These are phyloP conservation scores for Salticus scenicus DNA, from an alignment of 2,888 invertebrate species.

Conservation along the genomic window DNA sequence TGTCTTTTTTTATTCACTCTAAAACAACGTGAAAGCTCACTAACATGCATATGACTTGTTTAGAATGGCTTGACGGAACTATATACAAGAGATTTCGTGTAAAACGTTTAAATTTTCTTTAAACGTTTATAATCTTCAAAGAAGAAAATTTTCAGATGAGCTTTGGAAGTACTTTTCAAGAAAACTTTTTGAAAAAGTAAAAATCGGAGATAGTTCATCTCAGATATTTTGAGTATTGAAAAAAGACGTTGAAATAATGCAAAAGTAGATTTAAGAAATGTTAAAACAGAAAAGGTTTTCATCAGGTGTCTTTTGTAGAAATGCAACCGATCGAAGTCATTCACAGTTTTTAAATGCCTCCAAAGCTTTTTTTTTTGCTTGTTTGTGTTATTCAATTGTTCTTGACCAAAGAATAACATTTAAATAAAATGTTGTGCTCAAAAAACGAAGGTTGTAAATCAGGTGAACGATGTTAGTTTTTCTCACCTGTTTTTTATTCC, in stretches of 20 bases:
- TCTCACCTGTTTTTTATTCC: too few relatives aligned
- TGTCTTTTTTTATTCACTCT: constrained; percentile 41
- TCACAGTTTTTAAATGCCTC: background rate
- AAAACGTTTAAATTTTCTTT: background rate
- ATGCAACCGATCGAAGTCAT: constrained; percentile 31
- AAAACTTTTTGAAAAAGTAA: background rate
- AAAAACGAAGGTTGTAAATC: too few relatives aligned
- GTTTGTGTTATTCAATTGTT: too few relatives aligned
- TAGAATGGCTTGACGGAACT: constrained; percentile 35
- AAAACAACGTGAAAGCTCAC: constrained; percentile 61
- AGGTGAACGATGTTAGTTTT: too few relatives aligned
- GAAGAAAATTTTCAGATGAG: background rate
- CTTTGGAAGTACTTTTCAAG: background rate
- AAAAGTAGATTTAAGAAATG: background rate
- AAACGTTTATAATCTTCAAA: background rate
- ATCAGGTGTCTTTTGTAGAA: constrained; percentile 54
- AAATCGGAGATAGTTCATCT: background rate
- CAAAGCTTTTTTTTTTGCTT: too few relatives aligned
- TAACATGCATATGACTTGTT: constrained; percentile 61
- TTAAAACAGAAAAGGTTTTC: constrained; percentile 2
- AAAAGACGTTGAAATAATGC: too few relatives aligned
- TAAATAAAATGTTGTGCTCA: too few relatives aligned
- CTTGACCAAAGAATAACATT: too few relatives aligned
- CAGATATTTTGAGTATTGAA: background rate
- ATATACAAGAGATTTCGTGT: constrained; percentile 41